Conservation (phyloP, 2,888 invertebrate genomes). For the Athalia circularis region DNA sequence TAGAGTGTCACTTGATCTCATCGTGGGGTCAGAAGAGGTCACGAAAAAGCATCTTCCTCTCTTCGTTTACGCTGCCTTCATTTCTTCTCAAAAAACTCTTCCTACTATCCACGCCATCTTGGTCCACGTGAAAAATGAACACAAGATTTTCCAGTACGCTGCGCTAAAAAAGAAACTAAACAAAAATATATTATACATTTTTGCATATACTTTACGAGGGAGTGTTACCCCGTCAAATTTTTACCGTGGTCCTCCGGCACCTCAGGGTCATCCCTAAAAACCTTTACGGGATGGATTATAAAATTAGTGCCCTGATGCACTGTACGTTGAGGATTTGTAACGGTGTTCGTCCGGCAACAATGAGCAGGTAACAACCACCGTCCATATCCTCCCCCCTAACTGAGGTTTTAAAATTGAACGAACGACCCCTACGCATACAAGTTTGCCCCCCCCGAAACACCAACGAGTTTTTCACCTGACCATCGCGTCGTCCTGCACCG, state of each 20-base stretch:
- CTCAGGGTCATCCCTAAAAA: slow-evolving; percentile 28
- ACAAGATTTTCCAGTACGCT: not conserved
- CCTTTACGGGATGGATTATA: slow-evolving; percentile 61
- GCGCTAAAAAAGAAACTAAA: not conserved
- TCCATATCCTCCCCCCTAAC: slow-evolving; percentile 5
- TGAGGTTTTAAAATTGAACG: not conserved
- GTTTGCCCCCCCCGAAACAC: slow-evolving; percentile 20
- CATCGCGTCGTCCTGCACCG: not conserved
- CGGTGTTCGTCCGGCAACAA: slow-evolving; percentile 61
- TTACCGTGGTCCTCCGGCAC: not conserved
- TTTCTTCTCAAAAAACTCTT: not conserved
- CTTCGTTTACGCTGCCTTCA: too few relatives aligned
- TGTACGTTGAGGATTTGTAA: slow-evolving; percentile 58
- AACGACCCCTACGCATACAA: not conserved
- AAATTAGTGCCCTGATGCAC: slow-evolving; percentile 66
- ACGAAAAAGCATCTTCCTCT: slow-evolving; percentile 17
- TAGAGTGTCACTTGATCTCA: slow-evolving; percentile 33
- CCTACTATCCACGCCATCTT: not conserved
- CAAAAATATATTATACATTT: not conserved
- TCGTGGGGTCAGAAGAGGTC: slow-evolving; percentile 38
- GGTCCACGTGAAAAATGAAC: not conserved
- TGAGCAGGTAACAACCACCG: slow-evolving; percentile 46
- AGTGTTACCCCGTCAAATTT: too few relatives aligned
- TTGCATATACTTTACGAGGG: not conserved
- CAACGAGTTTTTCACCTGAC: slow-evolving; percentile 41